Conservation (phyloP, 2,113 vertebrate species). For the Lepisosteus osseus region DNA sequence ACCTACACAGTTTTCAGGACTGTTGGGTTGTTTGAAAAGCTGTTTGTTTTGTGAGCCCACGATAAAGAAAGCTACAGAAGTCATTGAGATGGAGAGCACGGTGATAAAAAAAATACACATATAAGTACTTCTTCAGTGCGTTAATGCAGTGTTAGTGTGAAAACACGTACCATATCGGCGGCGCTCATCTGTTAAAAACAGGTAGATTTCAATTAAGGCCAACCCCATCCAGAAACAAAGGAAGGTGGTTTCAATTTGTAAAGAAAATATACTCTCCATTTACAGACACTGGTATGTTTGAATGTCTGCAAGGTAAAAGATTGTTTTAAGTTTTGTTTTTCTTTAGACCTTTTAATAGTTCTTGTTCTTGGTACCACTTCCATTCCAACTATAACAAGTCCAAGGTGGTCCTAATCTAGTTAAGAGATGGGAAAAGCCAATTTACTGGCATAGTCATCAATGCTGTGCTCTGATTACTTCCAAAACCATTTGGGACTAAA, state of each 20-base stretch:
- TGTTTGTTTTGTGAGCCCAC: too few species aligned
- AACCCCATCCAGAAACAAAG: slow-evolving; percentile 17
- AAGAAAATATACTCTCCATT: slow-evolving; percentile 41
- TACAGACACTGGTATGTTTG: not conserved
- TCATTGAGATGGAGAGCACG: too few species aligned
- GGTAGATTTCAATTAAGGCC: slow-evolving; percentile 52
- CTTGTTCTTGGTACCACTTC: not conserved
- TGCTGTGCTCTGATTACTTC: slow-evolving; percentile 51
- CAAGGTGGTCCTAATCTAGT: slow-evolving; percentile 54
- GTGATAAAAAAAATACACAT: too few species aligned
- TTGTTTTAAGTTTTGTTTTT: too few species aligned
- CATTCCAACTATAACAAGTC: slow-evolving; percentile 8
- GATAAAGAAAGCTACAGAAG: too few species aligned
- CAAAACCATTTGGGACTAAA: slow-evolving; percentile 46
- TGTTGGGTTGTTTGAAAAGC: too few species aligned
- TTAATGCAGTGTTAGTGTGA: slow-evolving; percentile 46
- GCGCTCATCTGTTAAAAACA: slow-evolving; percentile 42
- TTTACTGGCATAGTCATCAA: slow-evolving; percentile 50
- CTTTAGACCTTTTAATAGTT: not conserved
- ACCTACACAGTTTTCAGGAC: too few species aligned
- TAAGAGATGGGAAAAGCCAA: slow-evolving; percentile 62
- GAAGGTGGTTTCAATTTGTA: slow-evolving; percentile 35
- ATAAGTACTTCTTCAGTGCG: slow-evolving; percentile 41
- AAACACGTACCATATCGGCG: slow-evolving; percentile 44
- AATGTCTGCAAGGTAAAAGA: too few species aligned